Evolutionary conservation across 1,140 invertebrate species (phyloP).

Genomic region (Cardiocondyla obscurior): DNA sequence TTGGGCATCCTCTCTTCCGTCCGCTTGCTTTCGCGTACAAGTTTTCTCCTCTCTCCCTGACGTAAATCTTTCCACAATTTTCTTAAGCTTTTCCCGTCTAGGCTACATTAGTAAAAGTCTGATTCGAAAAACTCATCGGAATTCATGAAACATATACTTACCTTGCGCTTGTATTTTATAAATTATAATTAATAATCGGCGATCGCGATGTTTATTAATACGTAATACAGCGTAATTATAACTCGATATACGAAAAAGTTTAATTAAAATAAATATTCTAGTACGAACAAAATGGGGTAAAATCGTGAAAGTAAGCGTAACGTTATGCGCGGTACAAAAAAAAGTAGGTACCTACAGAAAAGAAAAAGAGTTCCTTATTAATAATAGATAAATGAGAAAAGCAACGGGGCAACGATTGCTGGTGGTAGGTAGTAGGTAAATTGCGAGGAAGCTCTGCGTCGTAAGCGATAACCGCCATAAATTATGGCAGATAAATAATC

Average conservation of each 20-base stretch:
- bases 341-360: not conserved
- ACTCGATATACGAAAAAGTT: not conserved
- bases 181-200: not conserved
- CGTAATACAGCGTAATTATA: too few relatives aligned
- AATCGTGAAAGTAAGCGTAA: not conserved
- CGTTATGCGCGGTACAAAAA: too few relatives aligned
- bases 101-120: not conserved
- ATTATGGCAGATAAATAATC: slow-evolving; percentile 51
- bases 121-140: not conserved
- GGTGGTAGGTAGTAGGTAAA: slow-evolving; percentile 31
- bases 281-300: too few relatives aligned
- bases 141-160: not conserved
- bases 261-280: slow-evolving; percentile 33
- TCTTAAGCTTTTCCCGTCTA: slow-evolving; percentile 28
- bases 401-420: slow-evolving; percentile 24
- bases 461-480: slow-evolving; percentile 44
- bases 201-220: not conserved
- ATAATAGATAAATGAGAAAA: not conserved
- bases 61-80: slow-evolving; percentile 34
- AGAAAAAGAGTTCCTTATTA: not conserved
- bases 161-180: not conserved
- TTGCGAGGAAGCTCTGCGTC: not conserved
- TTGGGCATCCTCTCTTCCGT: not conserved
- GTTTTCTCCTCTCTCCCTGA: slow-evolving; percentile 11
- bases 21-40: slow-evolving; percentile 10